These are phyloP conservation scores for Andrena chrysosceles DNA, from an alignment of 2,888 invertebrate genomes.

Conservation along the genomic window DNA sequence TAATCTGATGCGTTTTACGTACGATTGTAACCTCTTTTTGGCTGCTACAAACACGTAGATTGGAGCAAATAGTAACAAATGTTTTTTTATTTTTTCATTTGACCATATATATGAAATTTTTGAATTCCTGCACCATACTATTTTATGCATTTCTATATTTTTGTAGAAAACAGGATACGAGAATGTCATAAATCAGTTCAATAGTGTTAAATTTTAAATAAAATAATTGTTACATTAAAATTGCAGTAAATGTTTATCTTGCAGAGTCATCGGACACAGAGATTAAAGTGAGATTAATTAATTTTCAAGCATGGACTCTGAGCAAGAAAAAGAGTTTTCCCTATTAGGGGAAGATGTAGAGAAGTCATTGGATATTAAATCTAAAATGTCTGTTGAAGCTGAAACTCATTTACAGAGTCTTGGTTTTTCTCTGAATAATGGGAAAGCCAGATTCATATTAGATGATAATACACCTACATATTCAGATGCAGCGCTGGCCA, in stretches of 20 bases:
- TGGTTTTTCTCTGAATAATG: slow-evolving; percentile 70
- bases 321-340: neutral
- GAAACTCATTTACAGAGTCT: slow-evolving; percentile 73
- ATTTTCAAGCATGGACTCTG: slow-evolving; percentile 9
- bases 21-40: neutral
- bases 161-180: no score
- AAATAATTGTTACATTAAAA: neutral
- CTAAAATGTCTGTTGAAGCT: slow-evolving; percentile 7
- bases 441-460: slow-evolving; percentile 73
- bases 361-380: neutral
- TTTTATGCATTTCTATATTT: no score
- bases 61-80: no score
- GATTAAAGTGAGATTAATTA: neutral
- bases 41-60: no score
- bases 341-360: neutral
- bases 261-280: neutral
- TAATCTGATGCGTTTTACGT: no score
- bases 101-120: no score
- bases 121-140: no score
- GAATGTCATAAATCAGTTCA: no score
- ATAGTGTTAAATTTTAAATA: no score
- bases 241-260: neutral
- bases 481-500: slow-evolving; percentile 47
- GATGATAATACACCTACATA: slow-evolving; percentile 66
- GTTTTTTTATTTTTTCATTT: no score